Percentiles rank a stretch among this genome's conserved stretches.
These are phyloP conservation scores for Morus bassanus DNA, from an alignment of 2,797 vertebrate genomes.

Conservation along the genomic window DNA sequence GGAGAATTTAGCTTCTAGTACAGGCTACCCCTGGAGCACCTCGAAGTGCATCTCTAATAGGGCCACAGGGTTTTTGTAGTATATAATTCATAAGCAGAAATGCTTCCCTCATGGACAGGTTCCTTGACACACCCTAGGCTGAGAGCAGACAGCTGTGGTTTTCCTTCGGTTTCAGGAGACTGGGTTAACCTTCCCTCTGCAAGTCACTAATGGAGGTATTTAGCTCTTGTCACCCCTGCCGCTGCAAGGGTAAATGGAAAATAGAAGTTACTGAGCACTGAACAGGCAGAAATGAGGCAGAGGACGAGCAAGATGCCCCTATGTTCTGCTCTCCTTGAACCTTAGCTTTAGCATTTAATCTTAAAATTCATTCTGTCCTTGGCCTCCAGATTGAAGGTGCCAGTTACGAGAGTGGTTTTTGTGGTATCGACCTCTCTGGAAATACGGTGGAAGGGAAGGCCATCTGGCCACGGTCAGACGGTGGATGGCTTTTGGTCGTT, in stretches of 20 bases:
- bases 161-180: not conserved
- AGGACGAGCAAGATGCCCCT: not conserved
- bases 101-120: constrained; percentile 45
- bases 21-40: not conserved
- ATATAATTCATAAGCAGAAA: constrained; percentile 48
- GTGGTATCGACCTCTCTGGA: not conserved
- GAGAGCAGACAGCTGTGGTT: constrained; percentile 48
- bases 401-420: not conserved
- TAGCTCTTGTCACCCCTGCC: not conserved
- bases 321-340: not conserved
- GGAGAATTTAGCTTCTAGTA: not conserved
- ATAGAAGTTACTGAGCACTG: not conserved
- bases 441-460: not conserved
- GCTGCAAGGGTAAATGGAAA: not conserved
- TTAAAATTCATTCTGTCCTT: not conserved
- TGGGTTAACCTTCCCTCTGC: not conserved
- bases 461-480: not conserved
- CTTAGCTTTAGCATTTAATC: not conserved
- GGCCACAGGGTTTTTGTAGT: not conserved
- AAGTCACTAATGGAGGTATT: not conserved
- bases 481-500: not conserved
- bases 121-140: constrained; percentile 36
- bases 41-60: not conserved
- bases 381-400: not conserved
- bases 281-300: not conserved